These are phyloP conservation scores for Sebastes taczanowskii DNA, from an alignment of 2,797 vertebrate genomes.

Conservation along the genomic window DNA sequence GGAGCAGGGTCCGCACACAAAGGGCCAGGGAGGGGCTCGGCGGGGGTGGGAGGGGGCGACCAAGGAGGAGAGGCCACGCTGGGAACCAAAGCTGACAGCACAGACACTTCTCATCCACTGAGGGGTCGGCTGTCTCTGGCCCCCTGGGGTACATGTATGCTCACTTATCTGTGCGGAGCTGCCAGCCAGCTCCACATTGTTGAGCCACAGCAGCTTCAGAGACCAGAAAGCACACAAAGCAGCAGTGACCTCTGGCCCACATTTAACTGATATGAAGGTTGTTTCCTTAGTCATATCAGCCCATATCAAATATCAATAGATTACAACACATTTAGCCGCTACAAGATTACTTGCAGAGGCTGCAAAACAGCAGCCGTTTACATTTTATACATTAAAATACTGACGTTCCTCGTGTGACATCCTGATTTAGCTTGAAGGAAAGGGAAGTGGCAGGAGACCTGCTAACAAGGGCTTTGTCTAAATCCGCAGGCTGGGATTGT, in stretches of 20 bases:
- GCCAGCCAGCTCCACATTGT: conserved; percentile 53
- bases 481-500: conserved; percentile 53
- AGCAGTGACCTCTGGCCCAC: conserved; percentile 68
- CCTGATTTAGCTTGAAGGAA: not conserved
- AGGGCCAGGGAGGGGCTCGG: conserved; percentile 68
- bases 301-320: conserved; percentile 35
- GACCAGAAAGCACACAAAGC: conserved; percentile 60
- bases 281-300: conserved; percentile 37
- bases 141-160: conserved; percentile 63
- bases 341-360: not conserved
- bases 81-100: conserved; percentile 82
- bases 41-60: conserved; percentile 47
- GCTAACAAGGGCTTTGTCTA: conserved; percentile 45
- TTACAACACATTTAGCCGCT: conserved; percentile 22
- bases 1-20: conserved; percentile 81
- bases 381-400: not conserved
- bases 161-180: conserved; percentile 64
- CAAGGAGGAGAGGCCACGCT: conserved; percentile 71
- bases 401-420: not conserved
- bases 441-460: conserved; percentile 9
- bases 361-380: not conserved
- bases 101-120: conserved; percentile 78
- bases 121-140: conserved; percentile 71
- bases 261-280: conserved; percentile 52
- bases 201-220: conserved; percentile 43